Conservation (phyloP, 2,113 vertebrate genomes). For the Tringa solitaria region DNA sequence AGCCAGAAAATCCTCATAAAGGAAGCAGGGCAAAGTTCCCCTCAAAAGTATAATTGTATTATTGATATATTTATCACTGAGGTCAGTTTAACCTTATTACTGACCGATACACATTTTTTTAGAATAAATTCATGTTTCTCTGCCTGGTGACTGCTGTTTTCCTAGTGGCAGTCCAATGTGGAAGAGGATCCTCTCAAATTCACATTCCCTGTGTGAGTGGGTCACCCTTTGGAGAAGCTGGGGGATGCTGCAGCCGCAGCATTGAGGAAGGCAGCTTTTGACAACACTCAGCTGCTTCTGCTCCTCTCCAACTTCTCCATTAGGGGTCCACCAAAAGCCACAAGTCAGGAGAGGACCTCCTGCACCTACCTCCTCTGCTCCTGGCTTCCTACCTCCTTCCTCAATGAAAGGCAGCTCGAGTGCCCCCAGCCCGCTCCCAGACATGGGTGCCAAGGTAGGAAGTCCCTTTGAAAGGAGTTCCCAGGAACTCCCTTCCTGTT, state of each 20-base stretch:
- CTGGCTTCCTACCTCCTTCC: not conserved
- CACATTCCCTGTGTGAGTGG: not conserved
- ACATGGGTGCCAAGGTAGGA: not conserved
- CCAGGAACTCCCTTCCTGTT: slow-evolving; percentile 58
- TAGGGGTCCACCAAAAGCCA: not conserved
- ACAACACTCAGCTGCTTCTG: not conserved
- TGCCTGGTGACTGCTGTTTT: not conserved
- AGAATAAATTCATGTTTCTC: not conserved
- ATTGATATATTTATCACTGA: not conserved
- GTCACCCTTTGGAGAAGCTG: not conserved
- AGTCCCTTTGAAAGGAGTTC: slow-evolving; percentile 39
- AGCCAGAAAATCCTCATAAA: not conserved
- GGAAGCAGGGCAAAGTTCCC: not conserved
- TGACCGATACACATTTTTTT: not conserved
- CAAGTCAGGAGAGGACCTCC: not conserved
- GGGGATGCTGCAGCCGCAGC: not conserved
- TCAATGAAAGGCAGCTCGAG: not conserved
- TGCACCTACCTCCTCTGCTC: not conserved
- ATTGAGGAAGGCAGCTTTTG: not conserved
- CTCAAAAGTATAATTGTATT: not conserved
- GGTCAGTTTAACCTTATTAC: not conserved
- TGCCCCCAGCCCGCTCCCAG: accelerated
- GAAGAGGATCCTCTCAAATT: not conserved
- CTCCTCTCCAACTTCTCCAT: not conserved
- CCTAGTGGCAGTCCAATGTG: not conserved